Evolutionary conservation across 2,888 invertebrate species (phyloP).

Genomic region (Nemoura dubitans): DNA sequence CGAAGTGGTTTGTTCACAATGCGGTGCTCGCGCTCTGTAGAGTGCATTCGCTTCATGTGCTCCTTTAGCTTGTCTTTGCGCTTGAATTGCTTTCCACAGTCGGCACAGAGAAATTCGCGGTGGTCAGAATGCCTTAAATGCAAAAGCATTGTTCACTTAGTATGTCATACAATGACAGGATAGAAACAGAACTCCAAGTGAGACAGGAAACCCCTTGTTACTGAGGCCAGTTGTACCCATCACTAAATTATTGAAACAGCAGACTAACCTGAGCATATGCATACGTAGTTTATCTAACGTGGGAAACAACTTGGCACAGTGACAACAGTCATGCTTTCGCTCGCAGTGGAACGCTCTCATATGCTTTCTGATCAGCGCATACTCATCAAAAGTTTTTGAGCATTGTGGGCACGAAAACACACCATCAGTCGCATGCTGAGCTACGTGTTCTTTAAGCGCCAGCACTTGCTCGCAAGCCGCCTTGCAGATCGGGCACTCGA

Average conservation of each 20-base stretch:
- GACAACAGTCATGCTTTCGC: conserved; percentile 71
- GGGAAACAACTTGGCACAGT: conserved; percentile 75
- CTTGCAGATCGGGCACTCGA: conserved; percentile 79
- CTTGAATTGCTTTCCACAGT: conserved; percentile 81
- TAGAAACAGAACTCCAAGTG: too few species aligned
- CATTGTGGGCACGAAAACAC: conserved; percentile 76
- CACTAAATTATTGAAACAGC: neutral
- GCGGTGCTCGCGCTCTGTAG: conserved; percentile 60
- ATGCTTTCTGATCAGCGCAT: conserved; percentile 76
- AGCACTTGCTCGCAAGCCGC: conserved; percentile 72
- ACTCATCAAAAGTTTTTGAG: conserved; percentile 69
- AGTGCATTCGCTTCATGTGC: conserved; percentile 76
- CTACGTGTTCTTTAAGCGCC: conserved; percentile 72
- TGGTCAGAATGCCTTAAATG: conserved; percentile 66
- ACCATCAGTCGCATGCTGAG: conserved; percentile 70
- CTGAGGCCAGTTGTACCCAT: too few species aligned
- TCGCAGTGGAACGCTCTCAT: conserved; percentile 78
- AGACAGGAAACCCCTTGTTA: too few species aligned
- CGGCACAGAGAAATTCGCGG: conserved; percentile 76
- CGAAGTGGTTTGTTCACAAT: conserved; percentile 53
- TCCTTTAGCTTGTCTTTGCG: conserved; percentile 78
- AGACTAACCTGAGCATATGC: conserved; percentile 69
- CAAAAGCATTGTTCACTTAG: conserved; percentile 17
- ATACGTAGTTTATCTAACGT: conserved; percentile 76
- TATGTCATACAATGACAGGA: neutral